Evolutionary conservation across 2,888 invertebrate species (phyloP).

Genomic region (Xanthorhoe spadicearia): DNA sequence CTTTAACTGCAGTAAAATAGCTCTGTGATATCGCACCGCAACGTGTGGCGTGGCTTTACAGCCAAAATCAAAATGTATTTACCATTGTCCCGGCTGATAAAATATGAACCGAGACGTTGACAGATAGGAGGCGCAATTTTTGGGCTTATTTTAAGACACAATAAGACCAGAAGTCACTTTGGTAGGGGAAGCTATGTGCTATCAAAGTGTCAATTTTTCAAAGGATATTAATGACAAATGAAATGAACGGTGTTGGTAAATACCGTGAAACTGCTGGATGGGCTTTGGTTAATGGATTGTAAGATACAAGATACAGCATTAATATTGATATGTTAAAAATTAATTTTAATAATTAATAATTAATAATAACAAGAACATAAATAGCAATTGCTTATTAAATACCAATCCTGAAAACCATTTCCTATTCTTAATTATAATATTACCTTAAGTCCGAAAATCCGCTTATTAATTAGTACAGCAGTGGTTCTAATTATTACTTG

Average conservation of each 20-base stretch:
- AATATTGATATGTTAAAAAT: not conserved
- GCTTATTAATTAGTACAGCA: constrained; percentile 34
- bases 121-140: constrained; percentile 61
- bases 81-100: constrained; percentile 81
- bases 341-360: no score
- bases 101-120: constrained; percentile 81
- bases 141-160: constrained; percentile 39
- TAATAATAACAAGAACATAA: not conserved
- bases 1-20: not conserved
- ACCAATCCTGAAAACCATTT: constrained; percentile 4
- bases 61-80: constrained; percentile 81
- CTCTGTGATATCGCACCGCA: not conserved
- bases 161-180: constrained; percentile 41
- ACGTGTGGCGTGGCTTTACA: constrained; percentile 15
- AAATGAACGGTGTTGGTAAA: constrained; percentile 7
- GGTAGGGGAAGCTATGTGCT: constrained; percentile 30
- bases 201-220: constrained; percentile 33
- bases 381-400: constrained; percentile 8
- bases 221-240: constrained; percentile 20
- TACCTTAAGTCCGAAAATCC: constrained; percentile 18
- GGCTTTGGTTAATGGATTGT: not conserved
- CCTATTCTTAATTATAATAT: not conserved
- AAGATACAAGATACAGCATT: no score
- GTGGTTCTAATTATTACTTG: constrained; percentile 53
- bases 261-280: not conserved